Evolutionary conservation across 2,113 vertebrate species (phyloP).

Genomic region (Zosterops borbonicus): DNA sequence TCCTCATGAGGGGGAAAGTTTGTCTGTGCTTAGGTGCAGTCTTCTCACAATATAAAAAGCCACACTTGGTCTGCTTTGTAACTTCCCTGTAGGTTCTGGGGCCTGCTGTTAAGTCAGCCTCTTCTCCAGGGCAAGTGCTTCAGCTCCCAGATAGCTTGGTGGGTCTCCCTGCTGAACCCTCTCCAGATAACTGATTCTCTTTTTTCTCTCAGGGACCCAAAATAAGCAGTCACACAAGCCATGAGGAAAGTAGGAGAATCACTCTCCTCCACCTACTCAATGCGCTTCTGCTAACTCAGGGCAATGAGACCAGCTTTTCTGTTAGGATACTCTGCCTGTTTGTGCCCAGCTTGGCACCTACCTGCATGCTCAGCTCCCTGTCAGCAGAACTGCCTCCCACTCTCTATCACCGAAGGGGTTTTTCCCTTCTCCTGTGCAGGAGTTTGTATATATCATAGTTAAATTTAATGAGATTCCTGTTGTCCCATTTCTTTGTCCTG

Average conservation of each 20-base stretch:
- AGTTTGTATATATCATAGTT: not conserved
- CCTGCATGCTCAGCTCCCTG: not conserved
- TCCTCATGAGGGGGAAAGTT: not conserved
- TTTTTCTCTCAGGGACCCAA: not conserved
- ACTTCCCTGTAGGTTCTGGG: not conserved
- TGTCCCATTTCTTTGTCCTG: not conserved
- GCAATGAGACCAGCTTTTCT: not conserved
- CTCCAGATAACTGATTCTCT: not conserved
- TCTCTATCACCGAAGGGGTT: not conserved
- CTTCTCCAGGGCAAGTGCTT: not conserved
- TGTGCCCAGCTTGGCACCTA: not conserved
- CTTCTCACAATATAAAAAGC: not conserved
- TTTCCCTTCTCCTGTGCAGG: too few relatives aligned
- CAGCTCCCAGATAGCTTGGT: not conserved
- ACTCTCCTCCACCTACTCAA: not conserved
- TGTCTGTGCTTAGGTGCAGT: not conserved
- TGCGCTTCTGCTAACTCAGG: not conserved
- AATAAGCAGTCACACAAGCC: not conserved
- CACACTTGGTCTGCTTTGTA: fast-evolving
- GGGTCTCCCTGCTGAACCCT: not conserved
- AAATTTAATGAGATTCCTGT: not conserved
- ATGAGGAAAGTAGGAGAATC: not conserved
- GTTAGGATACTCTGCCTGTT: not conserved
- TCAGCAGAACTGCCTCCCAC: not conserved
- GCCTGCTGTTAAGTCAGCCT: not conserved